Conservation (phyloP, 2,113 vertebrate species). For the Empidonax traillii region DNA sequence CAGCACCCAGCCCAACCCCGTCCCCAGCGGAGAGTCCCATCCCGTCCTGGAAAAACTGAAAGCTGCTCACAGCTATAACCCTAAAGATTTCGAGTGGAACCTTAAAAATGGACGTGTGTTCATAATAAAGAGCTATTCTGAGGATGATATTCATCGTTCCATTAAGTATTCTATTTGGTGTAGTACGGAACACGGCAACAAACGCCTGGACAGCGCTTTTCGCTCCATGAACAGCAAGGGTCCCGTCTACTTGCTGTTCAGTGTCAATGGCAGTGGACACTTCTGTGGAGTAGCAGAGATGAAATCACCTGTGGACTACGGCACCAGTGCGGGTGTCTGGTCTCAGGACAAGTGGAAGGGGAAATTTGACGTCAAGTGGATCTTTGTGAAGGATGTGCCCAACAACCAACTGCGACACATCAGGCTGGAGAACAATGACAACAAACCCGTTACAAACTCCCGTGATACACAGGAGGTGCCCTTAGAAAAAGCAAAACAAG, state of each 20-base stretch:
- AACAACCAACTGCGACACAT: conserved; percentile 98
- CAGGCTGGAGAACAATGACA: conserved; percentile 98
- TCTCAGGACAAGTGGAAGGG: conserved; percentile 99
- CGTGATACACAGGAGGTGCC: conserved; percentile 99
- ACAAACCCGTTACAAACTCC: conserved; percentile 99
- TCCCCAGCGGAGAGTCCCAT: conserved; percentile 81
- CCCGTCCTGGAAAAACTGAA: conserved; percentile 94
- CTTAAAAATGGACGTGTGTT: conserved; percentile 93
- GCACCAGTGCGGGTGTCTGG: conserved; percentile 97
- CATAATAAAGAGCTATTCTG: conserved; percentile 98
- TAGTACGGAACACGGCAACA: conserved; percentile 97
- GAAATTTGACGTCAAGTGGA: conserved; percentile 98
- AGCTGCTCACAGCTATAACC: conserved; percentile 96
- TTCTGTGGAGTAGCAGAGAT: conserved; percentile 98
- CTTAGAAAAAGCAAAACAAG: conserved; percentile 96
- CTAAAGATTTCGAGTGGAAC: conserved; percentile 96
- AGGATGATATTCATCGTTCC: conserved; percentile 98
- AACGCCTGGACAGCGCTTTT: conserved; percentile 92
- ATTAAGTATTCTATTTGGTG: conserved; percentile 99
- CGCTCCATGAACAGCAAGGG: conserved; percentile 87
- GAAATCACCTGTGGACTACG: conserved; percentile 98
- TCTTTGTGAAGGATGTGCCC: conserved; percentile 98
- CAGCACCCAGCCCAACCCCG: conserved; percentile 65
- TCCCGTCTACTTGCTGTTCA: conserved; percentile 94
- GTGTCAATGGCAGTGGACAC: conserved; percentile 97